phyloP scores from a whole-genome alignment of 2,113 vertebrate genomes.

The Prochilodus magdalenae region DNA sequence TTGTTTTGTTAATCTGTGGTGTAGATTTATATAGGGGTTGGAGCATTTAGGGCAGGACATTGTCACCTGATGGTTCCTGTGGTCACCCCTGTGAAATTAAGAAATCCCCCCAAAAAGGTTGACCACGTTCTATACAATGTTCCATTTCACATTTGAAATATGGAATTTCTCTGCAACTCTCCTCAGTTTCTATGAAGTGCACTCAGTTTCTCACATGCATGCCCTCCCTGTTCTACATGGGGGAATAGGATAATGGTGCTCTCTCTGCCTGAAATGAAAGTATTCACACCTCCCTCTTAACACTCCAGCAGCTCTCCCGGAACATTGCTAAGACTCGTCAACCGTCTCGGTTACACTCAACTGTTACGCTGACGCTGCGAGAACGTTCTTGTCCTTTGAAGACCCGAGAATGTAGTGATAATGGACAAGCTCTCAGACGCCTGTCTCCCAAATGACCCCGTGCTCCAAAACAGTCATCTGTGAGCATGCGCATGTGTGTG shows the following conservation, averaged over 20 bases:
- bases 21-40: too few relatives aligned
- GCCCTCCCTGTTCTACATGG: constrained; percentile 23
- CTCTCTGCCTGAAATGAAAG: constrained; percentile 1
- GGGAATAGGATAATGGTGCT: background rate
- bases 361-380: background rate
- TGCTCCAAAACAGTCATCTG: background rate
- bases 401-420: constrained; percentile 8
- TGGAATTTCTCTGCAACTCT: background rate
- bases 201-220: constrained; percentile 25
- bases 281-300: constrained; percentile 15
- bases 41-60: too few relatives aligned
- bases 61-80: too few relatives aligned
- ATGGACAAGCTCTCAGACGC: constrained; percentile 35
- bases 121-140: too few relatives aligned
- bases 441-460: constrained; percentile 30
- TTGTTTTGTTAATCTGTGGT: too few relatives aligned
- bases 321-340: background rate
- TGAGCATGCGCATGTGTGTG: constrained; percentile 58
- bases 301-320: background rate
- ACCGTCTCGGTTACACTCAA: background rate
- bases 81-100: too few relatives aligned
- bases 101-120: too few relatives aligned
- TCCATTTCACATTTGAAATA: too few relatives aligned
- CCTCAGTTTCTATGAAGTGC: background rate
- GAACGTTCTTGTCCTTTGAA: background rate